Percentiles rank a stretch among this genome's conserved stretches.
phyloP scores from a whole-genome alignment of 2,113 vertebrate genomes.

The Athene cunicularia region DNA sequence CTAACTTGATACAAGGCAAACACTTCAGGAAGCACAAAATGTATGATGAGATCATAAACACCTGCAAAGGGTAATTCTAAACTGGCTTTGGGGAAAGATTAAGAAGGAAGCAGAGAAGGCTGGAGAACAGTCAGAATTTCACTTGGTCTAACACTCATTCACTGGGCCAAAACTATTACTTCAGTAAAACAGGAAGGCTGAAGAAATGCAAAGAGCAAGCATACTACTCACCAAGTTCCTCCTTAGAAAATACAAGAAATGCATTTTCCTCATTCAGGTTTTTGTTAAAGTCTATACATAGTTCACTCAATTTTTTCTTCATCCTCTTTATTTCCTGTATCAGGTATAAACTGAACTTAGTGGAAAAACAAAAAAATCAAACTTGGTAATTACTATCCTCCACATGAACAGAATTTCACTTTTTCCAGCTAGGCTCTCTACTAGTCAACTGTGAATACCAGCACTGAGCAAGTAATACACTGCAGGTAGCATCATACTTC shows the following conservation, averaged over 20 bases:
- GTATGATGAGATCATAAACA: background rate
- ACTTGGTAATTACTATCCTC: background rate
- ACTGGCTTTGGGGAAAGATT: background rate
- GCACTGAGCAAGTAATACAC: background rate
- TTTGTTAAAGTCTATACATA: slow-evolving; percentile 93
- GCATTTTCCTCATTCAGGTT: slow-evolving; percentile 93
- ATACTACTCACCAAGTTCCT: slow-evolving; percentile 83
- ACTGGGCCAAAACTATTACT: background rate
- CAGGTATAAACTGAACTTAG: slow-evolving; percentile 4
- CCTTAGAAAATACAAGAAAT: slow-evolving; percentile 83
- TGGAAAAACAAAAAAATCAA: background rate
- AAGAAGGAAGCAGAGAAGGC: background rate
- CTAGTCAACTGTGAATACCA: background rate
- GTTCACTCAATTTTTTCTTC: slow-evolving; percentile 87
- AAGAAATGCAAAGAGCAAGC: background rate
- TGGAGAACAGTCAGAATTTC: background rate
- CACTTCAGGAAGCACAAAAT: background rate
- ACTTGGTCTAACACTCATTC: background rate
- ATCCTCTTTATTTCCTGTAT: slow-evolving; percentile 88
- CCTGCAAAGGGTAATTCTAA: background rate
- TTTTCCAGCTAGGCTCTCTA: background rate
- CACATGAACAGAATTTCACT: background rate
- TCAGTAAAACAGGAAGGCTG: background rate
- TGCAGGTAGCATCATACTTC: background rate
- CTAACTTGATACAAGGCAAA: background rate